Base-by-base conservation (phyloP, 2,797 vertebrate genomes). In the Molossus alvarezi region DNA sequence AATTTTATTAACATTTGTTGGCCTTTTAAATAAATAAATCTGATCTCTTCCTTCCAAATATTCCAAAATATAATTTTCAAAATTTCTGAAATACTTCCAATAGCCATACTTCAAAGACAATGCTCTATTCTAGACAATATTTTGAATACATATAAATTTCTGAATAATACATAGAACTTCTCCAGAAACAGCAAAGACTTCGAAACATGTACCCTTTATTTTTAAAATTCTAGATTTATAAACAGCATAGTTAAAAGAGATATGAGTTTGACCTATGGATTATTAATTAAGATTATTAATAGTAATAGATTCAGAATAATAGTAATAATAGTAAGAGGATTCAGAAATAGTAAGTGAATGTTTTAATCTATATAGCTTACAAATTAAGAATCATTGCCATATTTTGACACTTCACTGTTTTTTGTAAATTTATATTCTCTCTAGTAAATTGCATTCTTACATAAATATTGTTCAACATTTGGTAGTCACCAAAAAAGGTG, bases 351-450 rank as follows among this genome's bases (percentile, higher is more conserved):
- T 18, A 82, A 80, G 15, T 55, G 83, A 75, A 88, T 55, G 17
- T 77, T 79, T 90, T 29, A 94, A 77, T 37, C 20, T 21, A n/a
- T 60, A 89, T 25, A 57, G 55, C 69, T 95, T 89, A 58, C 8
- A 94, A 93, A 91, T 92, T 77, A 65, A 93, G 92, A 94, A 58
- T 65, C 27, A 90, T 57, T 77, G 69, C 1, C 45, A 11, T 89
- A 62, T 37, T 91, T 90, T 91, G 58, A 80, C n/a, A 88, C 77
- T 76, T 95, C 15, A 41, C 11, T 45, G 13, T 69, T n/a, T 90
- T 80, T 65, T 64, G 33, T 57, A 77, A 71, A 81, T 2, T 87
- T 91, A 77, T 25, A 45, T 51, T 76, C 60, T 89, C 58, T 69
- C 23, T 90, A 90, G 10, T 58, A 58, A 29, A 75, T 11, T 89